Evolutionary conservation across 2,113 vertebrate genomes (phyloP).

Genomic region (Cepphus grylle): DNA sequence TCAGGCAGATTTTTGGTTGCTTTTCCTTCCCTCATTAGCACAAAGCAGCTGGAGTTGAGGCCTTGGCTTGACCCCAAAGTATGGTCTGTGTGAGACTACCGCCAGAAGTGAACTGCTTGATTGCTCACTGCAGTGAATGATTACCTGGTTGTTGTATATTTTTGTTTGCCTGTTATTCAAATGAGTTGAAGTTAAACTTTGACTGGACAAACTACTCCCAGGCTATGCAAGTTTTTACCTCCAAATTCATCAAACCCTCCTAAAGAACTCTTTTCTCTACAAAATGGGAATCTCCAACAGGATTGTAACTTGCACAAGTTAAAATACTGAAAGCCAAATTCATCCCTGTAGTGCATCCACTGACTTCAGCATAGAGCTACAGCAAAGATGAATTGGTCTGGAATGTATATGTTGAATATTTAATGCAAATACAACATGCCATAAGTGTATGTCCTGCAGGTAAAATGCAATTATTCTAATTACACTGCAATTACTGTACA

Average conservation of each 20-base stretch:
- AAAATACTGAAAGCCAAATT: not conserved
- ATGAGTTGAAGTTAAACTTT: not conserved
- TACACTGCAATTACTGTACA: slow-evolving; percentile 52
- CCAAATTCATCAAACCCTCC: not conserved
- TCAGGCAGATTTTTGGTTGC: not conserved
- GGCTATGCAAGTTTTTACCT: not conserved
- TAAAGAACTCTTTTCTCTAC: not conserved
- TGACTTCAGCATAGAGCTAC: not conserved
- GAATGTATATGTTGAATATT: slow-evolving; percentile 39
- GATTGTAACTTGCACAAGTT: not conserved
- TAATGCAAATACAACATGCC: slow-evolving; percentile 37
- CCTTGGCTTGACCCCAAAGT: slow-evolving; percentile 8
- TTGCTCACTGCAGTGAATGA: not conserved
- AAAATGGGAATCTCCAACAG: not conserved
- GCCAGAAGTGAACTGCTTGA: not conserved
- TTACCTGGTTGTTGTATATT: not conserved
- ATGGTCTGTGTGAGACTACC: not conserved
- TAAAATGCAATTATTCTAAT: slow-evolving; percentile 66
- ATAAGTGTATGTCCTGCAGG: slow-evolving; percentile 50
- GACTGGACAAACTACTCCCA: not conserved
- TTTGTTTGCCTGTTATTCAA: not conserved
- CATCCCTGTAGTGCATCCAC: not conserved
- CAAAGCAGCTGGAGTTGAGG: slow-evolving; percentile 23
- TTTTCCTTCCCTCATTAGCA: slow-evolving; percentile 14
- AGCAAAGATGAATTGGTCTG: not conserved